Evolutionary conservation across 2,113 vertebrate species (phyloP), one percentile per base, ranked within the genome.

Genomic region (Phaetusa simplex): DNA sequence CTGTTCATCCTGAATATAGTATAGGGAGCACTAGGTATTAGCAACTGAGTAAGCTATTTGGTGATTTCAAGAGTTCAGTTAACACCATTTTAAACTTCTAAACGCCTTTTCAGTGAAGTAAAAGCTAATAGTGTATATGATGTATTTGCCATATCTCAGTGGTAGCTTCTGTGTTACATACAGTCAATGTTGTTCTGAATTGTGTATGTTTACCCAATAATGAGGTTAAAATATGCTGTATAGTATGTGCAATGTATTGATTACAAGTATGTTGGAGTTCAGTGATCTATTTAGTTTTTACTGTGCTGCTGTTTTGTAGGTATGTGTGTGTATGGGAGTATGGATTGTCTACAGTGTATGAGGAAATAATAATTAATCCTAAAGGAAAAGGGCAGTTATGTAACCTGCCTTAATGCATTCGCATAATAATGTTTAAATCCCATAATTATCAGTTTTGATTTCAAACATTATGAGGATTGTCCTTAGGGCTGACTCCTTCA

Each of bases 341-440:
- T 93, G 89, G 91, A 65, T 93, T 94, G 86, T 97, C 85, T 96
- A 94, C 80, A 93, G 3, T 96, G 90, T 97, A 85, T n/a, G 47
- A 87, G 32, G 92, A 98, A 97, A 97, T 91, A 96, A 90, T 94
- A 97, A 97, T 87, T 96, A 97, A 98, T 98, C 97, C 98, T 98
- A 98, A 98, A 98, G 95, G 98, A 97, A 98, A 98, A 96, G 96
- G 97, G 96, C 98, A 98, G 97, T 94, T 97, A 71, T 91, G 87
- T 97, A 97, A 96, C 94, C 93, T 97, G 97, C 95, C 96, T 98
- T 98, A 98, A 97, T 88, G 73, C 67, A 93, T 91, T 90, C 24
- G 12, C 73, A 88, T 91, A 89, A 70, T 94, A 86, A 86, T 95
- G 55, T 93, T 80, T 95, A 76, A 91, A 89, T 85, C 49, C 40